Conservation (phyloP, 2,888 invertebrate genomes). For the Dinocampus coccinellae region DNA sequence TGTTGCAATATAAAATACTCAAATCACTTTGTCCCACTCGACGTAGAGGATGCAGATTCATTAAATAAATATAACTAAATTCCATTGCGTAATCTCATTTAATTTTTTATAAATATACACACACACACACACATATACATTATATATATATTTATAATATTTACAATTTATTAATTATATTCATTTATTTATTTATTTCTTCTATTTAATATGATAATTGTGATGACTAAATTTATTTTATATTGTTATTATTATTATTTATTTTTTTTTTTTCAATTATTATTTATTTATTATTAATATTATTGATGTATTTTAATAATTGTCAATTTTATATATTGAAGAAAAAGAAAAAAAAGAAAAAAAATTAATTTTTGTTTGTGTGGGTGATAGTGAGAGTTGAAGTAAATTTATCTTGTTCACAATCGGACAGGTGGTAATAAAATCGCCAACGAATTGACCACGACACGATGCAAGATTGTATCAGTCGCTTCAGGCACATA, state of each 20-base stretch:
- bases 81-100: conserved; percentile 64
- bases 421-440: conserved; percentile 39
- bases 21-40: conserved; percentile 30
- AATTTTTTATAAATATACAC: neutral
- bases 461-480: conserved; percentile 4
- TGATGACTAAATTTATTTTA: no score
- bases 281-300: no score
- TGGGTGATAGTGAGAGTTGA: neutral
- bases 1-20: conserved; percentile 12
- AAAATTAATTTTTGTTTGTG: no score
- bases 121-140: neutral
- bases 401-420: conserved; percentile 12
- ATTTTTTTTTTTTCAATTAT: no score
- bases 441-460: conserved; percentile 33
- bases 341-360: no score
- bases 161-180: no score
- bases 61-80: conserved; percentile 67
- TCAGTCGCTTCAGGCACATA: conserved; percentile 20
- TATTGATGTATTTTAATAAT: no score
- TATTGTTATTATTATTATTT: no score
- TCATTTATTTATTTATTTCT: no score
- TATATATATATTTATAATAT: no score
- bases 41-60: conserved; percentile 66
- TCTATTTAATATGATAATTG: no score
- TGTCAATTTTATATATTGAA: no score